Conservation (phyloP, 2,888 invertebrate species). For the Nomada lathburiana region DNA sequence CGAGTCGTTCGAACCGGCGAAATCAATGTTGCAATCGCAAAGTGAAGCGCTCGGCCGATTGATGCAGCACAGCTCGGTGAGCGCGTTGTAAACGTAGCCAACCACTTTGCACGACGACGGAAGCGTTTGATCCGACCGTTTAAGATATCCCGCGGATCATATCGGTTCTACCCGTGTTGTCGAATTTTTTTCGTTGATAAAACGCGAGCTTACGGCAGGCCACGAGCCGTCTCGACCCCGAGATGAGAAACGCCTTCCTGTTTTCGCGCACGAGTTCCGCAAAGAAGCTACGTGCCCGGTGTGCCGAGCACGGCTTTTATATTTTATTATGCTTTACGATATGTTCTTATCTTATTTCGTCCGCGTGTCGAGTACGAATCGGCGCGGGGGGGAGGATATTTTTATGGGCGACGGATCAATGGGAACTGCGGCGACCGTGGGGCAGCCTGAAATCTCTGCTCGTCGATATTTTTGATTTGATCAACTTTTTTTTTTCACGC, state of each 20-base stretch:
- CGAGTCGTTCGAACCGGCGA: too few species aligned
- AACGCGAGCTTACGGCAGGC: constrained; percentile 17
- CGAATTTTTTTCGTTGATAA: constrained; percentile 25
- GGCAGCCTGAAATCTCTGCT: neutral
- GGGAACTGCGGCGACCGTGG: neutral
- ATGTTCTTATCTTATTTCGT: constrained; percentile 45
- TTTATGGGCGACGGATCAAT: constrained; percentile 16
- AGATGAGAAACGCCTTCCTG: constrained; percentile 54
- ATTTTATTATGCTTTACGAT: constrained; percentile 56
- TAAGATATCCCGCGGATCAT: neutral
- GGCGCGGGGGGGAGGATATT: constrained; percentile 2
- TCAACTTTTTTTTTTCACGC: neutral
- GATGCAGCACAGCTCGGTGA: too few species aligned
- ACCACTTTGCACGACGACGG: too few species aligned
- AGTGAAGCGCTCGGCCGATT: too few species aligned
- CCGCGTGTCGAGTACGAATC: constrained; percentile 24
- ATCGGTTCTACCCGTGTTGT: constrained; percentile 23
- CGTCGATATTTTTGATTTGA: neutral
- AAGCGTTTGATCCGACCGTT: neutral
- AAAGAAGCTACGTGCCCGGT: constrained; percentile 44
- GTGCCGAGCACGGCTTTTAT: constrained; percentile 38
- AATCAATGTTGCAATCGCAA: too few species aligned
- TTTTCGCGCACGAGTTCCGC: constrained; percentile 52
- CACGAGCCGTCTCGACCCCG: constrained; percentile 4
- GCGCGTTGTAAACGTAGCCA: neutral